Evolutionary conservation across 2,888 invertebrate species (phyloP).

Genomic region (Melikaiella ostensackeni): DNA sequence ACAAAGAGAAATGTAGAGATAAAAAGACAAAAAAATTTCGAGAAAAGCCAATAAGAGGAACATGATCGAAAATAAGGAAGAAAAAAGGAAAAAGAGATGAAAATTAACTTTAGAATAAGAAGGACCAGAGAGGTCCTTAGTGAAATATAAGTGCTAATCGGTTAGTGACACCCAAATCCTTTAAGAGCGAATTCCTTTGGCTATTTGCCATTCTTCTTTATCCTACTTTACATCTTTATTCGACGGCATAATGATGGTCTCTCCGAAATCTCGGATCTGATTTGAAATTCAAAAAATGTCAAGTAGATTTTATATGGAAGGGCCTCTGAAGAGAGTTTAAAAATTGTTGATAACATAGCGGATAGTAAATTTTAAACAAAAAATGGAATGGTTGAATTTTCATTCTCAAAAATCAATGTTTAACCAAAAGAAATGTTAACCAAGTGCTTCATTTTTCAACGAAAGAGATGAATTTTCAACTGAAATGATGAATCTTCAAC

Average conservation of each 20-base stretch:
- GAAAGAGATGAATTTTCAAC: too few species aligned
- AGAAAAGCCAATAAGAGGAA: not conserved
- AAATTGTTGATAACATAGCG: not conserved
- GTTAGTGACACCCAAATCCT: conserved; percentile 12
- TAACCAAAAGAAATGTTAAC: too few species aligned
- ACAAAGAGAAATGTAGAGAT: not conserved
- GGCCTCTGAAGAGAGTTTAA: too few species aligned
- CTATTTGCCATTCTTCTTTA: conserved; percentile 33
- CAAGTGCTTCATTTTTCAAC: too few species aligned
- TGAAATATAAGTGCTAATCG: conserved; percentile 25
- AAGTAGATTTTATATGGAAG: not conserved
- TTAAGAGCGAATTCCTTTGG: conserved; percentile 24
- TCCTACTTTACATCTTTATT: conserved; percentile 30
- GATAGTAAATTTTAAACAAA: too few species aligned
- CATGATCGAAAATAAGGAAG: not conserved
- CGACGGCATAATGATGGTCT: conserved; percentile 20
- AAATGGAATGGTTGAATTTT: too few species aligned
- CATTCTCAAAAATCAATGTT: too few species aligned
- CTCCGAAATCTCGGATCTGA: conserved; percentile 8
- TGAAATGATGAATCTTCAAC: too few species aligned
- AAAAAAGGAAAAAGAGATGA: not conserved
- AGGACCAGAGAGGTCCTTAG: not conserved
- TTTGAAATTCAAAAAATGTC: conserved; percentile 29
- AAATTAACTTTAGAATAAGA: conserved; percentile 2
- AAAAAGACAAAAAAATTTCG: not conserved